Base-by-base conservation (phyloP, 2,888 invertebrate species). In the Microplitis deprimator region DNA sequence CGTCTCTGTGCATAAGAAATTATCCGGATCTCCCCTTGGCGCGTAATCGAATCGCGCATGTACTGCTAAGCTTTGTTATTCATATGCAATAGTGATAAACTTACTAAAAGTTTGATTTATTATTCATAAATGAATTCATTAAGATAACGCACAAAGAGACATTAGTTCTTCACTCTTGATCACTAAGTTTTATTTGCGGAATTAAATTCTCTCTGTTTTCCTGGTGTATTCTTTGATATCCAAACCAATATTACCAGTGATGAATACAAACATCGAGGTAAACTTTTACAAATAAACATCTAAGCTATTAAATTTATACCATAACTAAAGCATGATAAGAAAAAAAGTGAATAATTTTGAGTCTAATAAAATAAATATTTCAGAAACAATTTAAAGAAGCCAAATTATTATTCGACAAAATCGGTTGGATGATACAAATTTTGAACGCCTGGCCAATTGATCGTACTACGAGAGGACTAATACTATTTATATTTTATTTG, bases 361-460 rank as follows among this genome's bases (percentile, higher is more conserved):
- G 29, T 4, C 29, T 29, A 29, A 29, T 13, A 13, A 50, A 50
- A 50, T 13, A 50, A 50, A 50, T 50, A 13, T 71, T 76, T 10
- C 40, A 76, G 76, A 29, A 41, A 40, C 10, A 67, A n/a, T 71
- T 76, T 5, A 4, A 60, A 5, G 29, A 29, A 6, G 67, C 67
- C 1, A 65, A 72, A 40, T 39, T 13, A 10, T 16, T 61, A 6
- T 5, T 76, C 0, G 20, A 60, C 6, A 60, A 60, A 39, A 65
- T 76, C 0, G 29, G 39, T 8, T 1, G n/a, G 16, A 60, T 60
- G 59, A 6, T 76, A 4, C 59, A 39, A 38, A n/a, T 71, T 13
- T 39, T 72, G 13, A 71, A 71, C 1, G 17, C 72, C 1, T 76
- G 76, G 76, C 76, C 76, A 40, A 39, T 67, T 8, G 60, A 67